phyloP scores from a whole-genome alignment of 1,140 invertebrate species.

The Pogonognathellus flavescens region DNA sequence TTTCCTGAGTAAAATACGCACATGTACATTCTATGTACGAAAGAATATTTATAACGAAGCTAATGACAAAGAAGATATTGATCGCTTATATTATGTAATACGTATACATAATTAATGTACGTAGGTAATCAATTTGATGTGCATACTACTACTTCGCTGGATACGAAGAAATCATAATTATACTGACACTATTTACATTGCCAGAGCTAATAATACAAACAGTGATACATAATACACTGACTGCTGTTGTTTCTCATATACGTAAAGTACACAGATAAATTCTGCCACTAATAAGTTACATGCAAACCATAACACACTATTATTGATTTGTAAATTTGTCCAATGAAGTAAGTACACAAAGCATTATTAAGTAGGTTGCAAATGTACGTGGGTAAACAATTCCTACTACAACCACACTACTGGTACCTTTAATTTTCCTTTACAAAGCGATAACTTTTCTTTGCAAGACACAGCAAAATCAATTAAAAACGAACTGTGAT shows the following conservation, averaged over 20 bases:
- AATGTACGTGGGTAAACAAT: neutral
- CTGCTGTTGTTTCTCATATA: too few species aligned
- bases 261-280: too few species aligned
- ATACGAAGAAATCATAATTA: neutral
- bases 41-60: neutral
- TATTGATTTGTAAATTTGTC: conserved; percentile 15
- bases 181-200: too few species aligned
- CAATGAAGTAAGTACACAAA: neutral
- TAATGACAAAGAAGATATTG: too few species aligned
- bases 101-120: neutral
- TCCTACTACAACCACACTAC: neutral
- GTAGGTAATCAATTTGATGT: neutral
- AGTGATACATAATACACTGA: neutral
- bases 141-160: too few species aligned
- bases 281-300: neutral
- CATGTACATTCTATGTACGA: neutral
- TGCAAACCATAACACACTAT: neutral
- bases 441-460: neutral
- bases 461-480: neutral
- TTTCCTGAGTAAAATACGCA: neutral
- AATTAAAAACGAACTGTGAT: neutral
- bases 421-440: neutral
- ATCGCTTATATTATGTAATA: neutral
- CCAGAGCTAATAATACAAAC: neutral
- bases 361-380: neutral